phyloP scores from a whole-genome alignment of 2,888 invertebrate genomes.

The Andricus curvator region DNA sequence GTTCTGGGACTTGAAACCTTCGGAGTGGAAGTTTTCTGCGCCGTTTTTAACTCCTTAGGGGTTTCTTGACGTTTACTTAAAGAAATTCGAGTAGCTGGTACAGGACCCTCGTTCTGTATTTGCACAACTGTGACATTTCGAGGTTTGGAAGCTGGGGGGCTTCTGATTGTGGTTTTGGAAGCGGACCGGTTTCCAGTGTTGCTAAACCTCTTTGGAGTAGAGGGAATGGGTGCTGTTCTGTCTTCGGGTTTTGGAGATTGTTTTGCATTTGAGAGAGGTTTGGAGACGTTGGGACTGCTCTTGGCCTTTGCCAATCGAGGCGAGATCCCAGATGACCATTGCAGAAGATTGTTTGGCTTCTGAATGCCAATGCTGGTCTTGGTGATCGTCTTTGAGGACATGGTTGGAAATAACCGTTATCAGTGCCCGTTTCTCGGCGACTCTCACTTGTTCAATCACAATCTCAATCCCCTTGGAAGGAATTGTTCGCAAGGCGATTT shows the following conservation, averaged over 20 bases:
- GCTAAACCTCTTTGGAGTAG: slow-evolving; percentile 12
- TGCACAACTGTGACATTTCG: slow-evolving; percentile 40
- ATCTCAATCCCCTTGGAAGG: slow-evolving; percentile 1
- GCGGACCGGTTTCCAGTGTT: slow-evolving; percentile 42
- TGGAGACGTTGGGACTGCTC: slow-evolving; percentile 73
- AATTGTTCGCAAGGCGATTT: slow-evolving; percentile 11
- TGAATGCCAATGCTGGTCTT: slow-evolving; percentile 36
- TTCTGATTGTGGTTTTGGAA: slow-evolving; percentile 3
- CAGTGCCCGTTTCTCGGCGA: neutral
- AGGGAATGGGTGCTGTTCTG: slow-evolving; percentile 30
- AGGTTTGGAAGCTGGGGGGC: slow-evolving; percentile 3
- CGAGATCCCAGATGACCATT: slow-evolving; percentile 17
- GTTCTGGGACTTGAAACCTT: slow-evolving; percentile 18
- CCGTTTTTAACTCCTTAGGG: neutral
- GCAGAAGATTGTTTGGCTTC: slow-evolving; percentile 27
- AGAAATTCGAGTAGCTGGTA: slow-evolving; percentile 30
- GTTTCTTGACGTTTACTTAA: slow-evolving; percentile 16
- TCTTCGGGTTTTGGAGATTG: slow-evolving; percentile 47
- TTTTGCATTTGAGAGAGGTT: slow-evolving; percentile 47
- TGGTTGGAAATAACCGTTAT: slow-evolving; percentile 48
- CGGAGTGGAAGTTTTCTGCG: slow-evolving; percentile 2
- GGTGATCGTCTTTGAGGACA: slow-evolving; percentile 50
- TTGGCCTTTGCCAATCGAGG: slow-evolving; percentile 70
- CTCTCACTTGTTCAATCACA: slow-evolving; percentile 4
- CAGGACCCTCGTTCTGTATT: slow-evolving; percentile 32